A percentile compares a stretch with the other conserved stretches of the same genome.
phyloP scores from a whole-genome alignment of 1,140 invertebrate species.

The Gryllus bimaculatus region DNA sequence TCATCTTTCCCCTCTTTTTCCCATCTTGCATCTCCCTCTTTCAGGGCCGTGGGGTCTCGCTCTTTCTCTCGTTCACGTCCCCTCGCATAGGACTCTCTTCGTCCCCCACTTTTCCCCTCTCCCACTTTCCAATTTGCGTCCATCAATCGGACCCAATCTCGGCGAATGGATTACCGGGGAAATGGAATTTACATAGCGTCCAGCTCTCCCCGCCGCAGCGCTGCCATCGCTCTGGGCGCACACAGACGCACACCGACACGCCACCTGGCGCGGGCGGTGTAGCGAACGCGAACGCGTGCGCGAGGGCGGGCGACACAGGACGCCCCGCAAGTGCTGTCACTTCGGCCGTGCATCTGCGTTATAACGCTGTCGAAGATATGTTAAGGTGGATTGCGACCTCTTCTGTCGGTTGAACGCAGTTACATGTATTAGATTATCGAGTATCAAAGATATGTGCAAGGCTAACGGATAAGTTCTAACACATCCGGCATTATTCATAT shows the following conservation, averaged over 20 bases:
- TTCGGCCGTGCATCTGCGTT: too few relatives aligned
- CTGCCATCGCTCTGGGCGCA: slow-evolving; percentile 15
- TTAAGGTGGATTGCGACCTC: too few relatives aligned
- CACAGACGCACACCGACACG: background rate
- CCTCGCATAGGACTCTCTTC: background rate
- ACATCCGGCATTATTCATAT: too few relatives aligned
- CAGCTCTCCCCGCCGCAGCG: slow-evolving; percentile 28
- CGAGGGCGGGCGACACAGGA: too few relatives aligned
- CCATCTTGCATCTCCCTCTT: background rate
- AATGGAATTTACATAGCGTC: slow-evolving; percentile 50
- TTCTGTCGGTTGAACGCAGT: too few relatives aligned
- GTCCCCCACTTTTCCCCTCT: background rate
- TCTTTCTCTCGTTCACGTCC: background rate
- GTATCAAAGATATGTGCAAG: too few relatives aligned
- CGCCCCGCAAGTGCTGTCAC: too few relatives aligned
- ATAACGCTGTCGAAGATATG: too few relatives aligned
- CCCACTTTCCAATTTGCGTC: slow-evolving; percentile 49
- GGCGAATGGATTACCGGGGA: slow-evolving; percentile 47
- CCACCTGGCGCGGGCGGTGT: background rate
- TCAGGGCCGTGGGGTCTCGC: background rate
- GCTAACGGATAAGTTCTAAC: too few relatives aligned
- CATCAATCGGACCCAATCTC: slow-evolving; percentile 53
- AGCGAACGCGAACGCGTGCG: background rate
- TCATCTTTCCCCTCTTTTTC: background rate
- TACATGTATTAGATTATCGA: too few relatives aligned